Base-by-base conservation (phyloP, 2,113 vertebrate species). In the Oxyruncus cristatus region DNA sequence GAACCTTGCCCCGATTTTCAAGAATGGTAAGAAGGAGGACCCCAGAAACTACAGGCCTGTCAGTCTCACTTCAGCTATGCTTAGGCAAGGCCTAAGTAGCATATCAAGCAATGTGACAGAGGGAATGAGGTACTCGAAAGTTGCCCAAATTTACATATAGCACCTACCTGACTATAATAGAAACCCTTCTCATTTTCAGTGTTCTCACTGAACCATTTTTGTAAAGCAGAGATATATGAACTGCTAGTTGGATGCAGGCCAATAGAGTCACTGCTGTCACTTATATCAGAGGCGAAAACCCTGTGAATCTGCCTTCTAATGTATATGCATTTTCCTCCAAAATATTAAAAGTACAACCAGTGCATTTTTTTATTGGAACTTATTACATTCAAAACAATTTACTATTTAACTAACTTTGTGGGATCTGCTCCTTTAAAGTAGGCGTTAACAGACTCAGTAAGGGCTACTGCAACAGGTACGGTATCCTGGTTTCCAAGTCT, bases 351-450 rank as follows among this genome's bases (percentile, higher is more conserved):
- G 47, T 81, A 92, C 41, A 53, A 9, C 33, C 68, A 80, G 67
- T 24, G 30, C 71, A 35, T 30, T 89, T 42, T 80, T 46, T 91
- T 73, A 95, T 41, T 67, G 30, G 37, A 95, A 91, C 10, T 89
- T 61, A 84, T 73, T 83, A 92, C 73, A 95, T 93, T 92, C 39
- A 88, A 67, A 80, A 74, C 52, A 71, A 83, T 76, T 78, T 59
- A 98, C 98, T 98, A 55, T 85, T 91, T 84, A 93, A 99, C 98
- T 99, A 97, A 99, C 99, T 99, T 99, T 96, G 98, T 98, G 70
- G 99, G 99, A 98, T 99, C 99, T 97, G 99, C 98, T 97, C 99
- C 99, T 99, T 99, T 99, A 98, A 99, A 99, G 98, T 99, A 99
- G 86, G 99, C 99, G 95, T 99, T 99, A 96, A 99, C 98, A 49